phyloP scores from a whole-genome alignment of 2,113 vertebrate genomes.

The Myrmecobius fasciatus region DNA sequence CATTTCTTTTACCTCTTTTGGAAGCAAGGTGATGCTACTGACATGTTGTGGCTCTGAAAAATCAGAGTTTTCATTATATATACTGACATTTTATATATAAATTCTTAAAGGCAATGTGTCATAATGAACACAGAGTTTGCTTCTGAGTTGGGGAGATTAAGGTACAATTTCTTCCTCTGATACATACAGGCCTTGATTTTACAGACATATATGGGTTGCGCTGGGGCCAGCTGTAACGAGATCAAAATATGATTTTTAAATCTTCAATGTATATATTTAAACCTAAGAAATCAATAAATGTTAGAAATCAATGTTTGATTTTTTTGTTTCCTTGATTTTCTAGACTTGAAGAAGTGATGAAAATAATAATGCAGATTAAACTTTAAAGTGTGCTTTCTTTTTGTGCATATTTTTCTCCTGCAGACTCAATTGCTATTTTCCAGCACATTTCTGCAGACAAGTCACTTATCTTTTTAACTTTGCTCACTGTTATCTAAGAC shows the following conservation, averaged over 20 bases:
- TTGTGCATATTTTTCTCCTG: neutral
- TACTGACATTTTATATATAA: neutral
- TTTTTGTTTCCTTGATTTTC: neutral
- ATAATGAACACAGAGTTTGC: neutral
- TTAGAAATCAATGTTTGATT: neutral
- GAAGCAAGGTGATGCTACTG: neutral
- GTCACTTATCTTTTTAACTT: neutral
- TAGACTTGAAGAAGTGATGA: neutral
- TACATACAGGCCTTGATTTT: neutral
- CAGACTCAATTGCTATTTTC: neutral
- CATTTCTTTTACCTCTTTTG: neutral
- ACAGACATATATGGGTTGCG: neutral
- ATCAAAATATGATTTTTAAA: neutral
- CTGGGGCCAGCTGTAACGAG: neutral
- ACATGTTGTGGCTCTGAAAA: neutral
- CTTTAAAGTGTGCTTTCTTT: neutral
- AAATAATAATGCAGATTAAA: neutral
- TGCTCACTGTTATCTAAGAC: neutral
- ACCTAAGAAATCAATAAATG: neutral
- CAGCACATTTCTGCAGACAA: neutral
- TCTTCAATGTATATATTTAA: neutral
- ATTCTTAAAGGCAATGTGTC: neutral
- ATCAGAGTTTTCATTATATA: neutral
- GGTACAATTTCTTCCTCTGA: neutral
- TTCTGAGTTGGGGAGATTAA: neutral